phyloP scores from a whole-genome alignment of 1,140 invertebrate genomes.

The Pseudobourletiella spinata region DNA sequence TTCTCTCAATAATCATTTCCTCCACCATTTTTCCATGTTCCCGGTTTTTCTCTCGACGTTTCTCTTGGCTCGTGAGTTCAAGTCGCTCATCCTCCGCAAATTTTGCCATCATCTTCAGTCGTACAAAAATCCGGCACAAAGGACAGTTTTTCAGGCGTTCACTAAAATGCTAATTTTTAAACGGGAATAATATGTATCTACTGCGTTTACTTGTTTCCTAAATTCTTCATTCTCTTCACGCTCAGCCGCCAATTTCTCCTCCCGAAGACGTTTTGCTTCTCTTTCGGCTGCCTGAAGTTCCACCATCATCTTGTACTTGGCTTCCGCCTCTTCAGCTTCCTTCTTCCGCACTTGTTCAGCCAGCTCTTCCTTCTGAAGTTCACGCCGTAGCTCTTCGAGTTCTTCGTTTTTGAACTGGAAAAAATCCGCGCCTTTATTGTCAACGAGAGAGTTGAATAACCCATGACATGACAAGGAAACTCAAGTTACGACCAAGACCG shows the following conservation, averaged over 20 bases:
- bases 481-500: too few species aligned
- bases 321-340: conserved; percentile 20
- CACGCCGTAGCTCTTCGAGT: conserved; percentile 30
- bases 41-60: conserved; percentile 24
- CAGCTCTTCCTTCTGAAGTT: conserved; percentile 31
- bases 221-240: conserved; percentile 30
- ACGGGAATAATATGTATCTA: too few species aligned
- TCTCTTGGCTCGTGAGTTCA: conserved; percentile 25
- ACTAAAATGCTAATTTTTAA: too few species aligned
- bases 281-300: conserved; percentile 26
- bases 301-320: conserved; percentile 13
- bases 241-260: conserved; percentile 26
- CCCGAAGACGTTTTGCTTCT: conserved; percentile 24
- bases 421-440: too few species aligned
- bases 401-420: conserved; percentile 26
- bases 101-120: conserved; percentile 29
- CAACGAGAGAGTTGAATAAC: too few species aligned
- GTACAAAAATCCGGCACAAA: too few species aligned
- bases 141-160: too few species aligned
- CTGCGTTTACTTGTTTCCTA: conserved; percentile 21
- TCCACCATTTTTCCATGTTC: conserved; percentile 34
- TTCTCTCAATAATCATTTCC: conserved; percentile 31
- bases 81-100: conserved; percentile 35
- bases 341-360: conserved; percentile 19
- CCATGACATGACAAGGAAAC: too few species aligned